Percentiles rank a stretch among this genome's conserved stretches.
phyloP scores from a whole-genome alignment of 35 echinoderm and acorn worm species.

The Lytechinus pictus region DNA sequence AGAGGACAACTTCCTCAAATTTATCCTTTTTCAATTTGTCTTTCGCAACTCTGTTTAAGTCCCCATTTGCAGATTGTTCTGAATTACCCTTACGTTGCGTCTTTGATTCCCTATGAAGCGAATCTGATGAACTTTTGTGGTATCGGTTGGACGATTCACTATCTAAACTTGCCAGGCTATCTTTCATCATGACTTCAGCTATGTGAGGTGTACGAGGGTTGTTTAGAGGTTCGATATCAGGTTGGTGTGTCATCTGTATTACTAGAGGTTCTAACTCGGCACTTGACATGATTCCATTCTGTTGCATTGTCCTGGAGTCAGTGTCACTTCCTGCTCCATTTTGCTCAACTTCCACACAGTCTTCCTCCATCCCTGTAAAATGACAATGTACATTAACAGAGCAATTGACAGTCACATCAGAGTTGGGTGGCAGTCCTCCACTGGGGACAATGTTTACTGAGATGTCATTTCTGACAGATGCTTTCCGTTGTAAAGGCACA shows the following conservation, averaged over 20 bases:
- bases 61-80: background rate
- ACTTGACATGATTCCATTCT: conserved; percentile 30
- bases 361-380: conserved; percentile 20
- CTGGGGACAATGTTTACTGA: conserved; percentile 24
- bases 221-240: background rate
- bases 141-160: conserved; percentile 3
- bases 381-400: conserved; percentile 45
- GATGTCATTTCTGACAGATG: conserved; percentile 29
- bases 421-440: background rate
- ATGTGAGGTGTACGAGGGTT: conserved; percentile 52
- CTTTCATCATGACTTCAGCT: conserved; percentile 39
- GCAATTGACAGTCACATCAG: conserved; percentile 33
- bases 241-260: conserved; percentile 27
- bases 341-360: background rate
- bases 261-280: conserved; percentile 46
- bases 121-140: background rate
- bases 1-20: conserved; percentile 39
- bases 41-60: background rate
- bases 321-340: background rate
- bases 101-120: background rate
- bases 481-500: conserved; percentile 30
- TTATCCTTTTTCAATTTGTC: conserved; percentile 27
- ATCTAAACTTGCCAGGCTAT: conserved; percentile 25
- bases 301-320: background rate
- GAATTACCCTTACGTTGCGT: background rate